Conservation (phyloP, 2,888 invertebrate species). For the Erebia epiphron region DNA sequence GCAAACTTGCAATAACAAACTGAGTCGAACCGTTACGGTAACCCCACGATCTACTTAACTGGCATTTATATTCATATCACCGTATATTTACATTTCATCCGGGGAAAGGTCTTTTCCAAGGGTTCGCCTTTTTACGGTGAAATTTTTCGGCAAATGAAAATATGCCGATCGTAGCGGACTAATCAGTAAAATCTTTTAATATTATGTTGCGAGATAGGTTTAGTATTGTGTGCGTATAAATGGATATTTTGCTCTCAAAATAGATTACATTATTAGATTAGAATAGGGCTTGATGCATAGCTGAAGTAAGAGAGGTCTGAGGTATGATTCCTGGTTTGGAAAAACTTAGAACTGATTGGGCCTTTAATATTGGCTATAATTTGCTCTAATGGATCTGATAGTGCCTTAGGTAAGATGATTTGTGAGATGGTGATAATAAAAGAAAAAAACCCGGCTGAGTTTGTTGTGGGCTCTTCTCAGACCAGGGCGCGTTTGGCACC, state of each 20-base stretch:
- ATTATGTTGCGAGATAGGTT: neutral
- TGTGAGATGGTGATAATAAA: too few species aligned
- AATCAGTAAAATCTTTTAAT: constrained; percentile 31
- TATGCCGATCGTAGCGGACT: constrained; percentile 29
- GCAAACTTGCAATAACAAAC: constrained; percentile 44
- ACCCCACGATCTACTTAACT: constrained; percentile 69
- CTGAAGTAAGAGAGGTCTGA: too few species aligned
- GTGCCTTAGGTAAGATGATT: too few species aligned
- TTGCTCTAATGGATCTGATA: too few species aligned
- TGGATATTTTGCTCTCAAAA: neutral
- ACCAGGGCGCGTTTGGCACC: too few species aligned
- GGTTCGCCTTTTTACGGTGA: constrained; percentile 36
- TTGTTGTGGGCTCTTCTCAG: too few species aligned
- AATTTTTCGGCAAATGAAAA: constrained; percentile 35
- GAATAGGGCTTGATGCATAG: too few species aligned
- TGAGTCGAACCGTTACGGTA: constrained; percentile 44
- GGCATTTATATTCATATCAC: constrained; percentile 81
- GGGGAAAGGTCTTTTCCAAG: constrained; percentile 55
- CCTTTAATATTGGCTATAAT: too few species aligned
- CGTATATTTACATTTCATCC: constrained; percentile 78
- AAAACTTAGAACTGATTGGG: too few species aligned
- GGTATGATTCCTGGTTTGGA: too few species aligned
- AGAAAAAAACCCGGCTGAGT: too few species aligned
- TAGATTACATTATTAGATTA: too few species aligned
- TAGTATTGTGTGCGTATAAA: neutral